Percentiles rank a stretch among this genome's conserved stretches.
phyloP scores from a whole-genome alignment of 2,113 vertebrate genomes.

The Zosterops hypoxanthus region DNA sequence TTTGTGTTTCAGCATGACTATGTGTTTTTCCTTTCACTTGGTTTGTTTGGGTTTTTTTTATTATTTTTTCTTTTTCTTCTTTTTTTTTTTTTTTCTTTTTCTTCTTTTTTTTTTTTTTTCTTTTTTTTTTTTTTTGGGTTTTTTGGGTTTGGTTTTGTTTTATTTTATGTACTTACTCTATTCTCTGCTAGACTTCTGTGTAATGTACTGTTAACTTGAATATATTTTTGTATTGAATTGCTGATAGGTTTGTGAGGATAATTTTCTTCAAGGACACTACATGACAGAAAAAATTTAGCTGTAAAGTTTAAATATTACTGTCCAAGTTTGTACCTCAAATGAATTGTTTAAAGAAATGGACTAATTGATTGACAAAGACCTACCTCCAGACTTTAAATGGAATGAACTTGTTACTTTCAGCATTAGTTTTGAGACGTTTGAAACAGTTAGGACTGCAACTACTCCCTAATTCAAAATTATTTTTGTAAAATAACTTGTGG shows the following conservation, averaged over 20 bases:
- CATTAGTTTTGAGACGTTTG: conserved; percentile 73
- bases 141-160: background rate
- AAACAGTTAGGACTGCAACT: conserved; percentile 85
- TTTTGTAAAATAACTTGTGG: conserved; percentile 79
- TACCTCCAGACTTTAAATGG: conserved; percentile 92
- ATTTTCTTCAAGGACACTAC: conserved; percentile 82
- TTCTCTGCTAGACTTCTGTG: conserved; percentile 84
- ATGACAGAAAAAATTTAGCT: conserved; percentile 78
- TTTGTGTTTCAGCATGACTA: conserved; percentile 76
- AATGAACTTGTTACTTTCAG: conserved; percentile 80
- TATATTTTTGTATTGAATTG: conserved; percentile 90
- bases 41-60: background rate
- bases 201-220: conserved; percentile 91
- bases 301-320: conserved; percentile 81
- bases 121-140: background rate
- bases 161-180: conserved; percentile 78
- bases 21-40: conserved; percentile 73
- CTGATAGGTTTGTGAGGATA: conserved; percentile 85
- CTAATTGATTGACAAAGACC: conserved; percentile 88
- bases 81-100: background rate
- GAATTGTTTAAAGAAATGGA: conserved; percentile 82
- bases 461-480: conserved; percentile 79
- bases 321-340: conserved; percentile 91
- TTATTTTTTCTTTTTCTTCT: background rate
- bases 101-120: background rate